Evolutionary conservation across 2,888 invertebrate species (phyloP).

Genomic region (Sesia bembeciformis): DNA sequence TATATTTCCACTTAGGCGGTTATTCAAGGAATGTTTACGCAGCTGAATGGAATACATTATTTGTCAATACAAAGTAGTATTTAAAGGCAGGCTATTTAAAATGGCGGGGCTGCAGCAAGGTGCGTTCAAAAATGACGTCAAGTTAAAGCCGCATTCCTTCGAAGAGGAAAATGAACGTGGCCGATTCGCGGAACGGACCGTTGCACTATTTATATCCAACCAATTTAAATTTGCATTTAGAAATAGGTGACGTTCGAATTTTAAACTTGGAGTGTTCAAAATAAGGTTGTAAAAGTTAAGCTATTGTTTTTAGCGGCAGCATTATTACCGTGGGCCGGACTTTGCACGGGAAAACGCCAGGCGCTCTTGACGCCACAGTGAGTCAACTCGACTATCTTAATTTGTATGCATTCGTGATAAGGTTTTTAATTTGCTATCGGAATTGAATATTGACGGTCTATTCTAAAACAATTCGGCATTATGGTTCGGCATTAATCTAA

Average conservation of each 20-base stretch:
- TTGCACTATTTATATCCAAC: constrained; percentile 57
- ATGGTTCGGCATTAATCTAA: no score
- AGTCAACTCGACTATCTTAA: constrained; percentile 36
- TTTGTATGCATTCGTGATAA: constrained; percentile 43
- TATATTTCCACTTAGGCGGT: not conserved
- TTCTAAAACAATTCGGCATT: no score
- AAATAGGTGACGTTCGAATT: not conserved
- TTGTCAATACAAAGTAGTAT: not conserved
- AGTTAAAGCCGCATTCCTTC: constrained; percentile 43
- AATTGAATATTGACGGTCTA: not conserved
- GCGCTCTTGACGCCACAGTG: constrained; percentile 20
- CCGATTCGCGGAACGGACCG: constrained; percentile 54
- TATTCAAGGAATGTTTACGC: not conserved
- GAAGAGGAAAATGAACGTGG: constrained; percentile 61
- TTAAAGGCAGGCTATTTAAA: constrained; percentile 16
- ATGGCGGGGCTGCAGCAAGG: constrained; percentile 16
- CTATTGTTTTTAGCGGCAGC: not conserved
- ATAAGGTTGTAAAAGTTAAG: not conserved
- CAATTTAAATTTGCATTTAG: not conserved
- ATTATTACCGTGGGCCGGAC: constrained; percentile 8
- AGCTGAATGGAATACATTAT: not conserved
- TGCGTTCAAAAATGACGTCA: constrained; percentile 51
- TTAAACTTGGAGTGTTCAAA: not conserved
- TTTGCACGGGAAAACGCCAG: constrained; percentile 51
- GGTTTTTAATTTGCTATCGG: constrained; percentile 11